Evolutionary conservation across 2,888 invertebrate species (phyloP).

Genomic region (Oxycera nigricornis): DNA sequence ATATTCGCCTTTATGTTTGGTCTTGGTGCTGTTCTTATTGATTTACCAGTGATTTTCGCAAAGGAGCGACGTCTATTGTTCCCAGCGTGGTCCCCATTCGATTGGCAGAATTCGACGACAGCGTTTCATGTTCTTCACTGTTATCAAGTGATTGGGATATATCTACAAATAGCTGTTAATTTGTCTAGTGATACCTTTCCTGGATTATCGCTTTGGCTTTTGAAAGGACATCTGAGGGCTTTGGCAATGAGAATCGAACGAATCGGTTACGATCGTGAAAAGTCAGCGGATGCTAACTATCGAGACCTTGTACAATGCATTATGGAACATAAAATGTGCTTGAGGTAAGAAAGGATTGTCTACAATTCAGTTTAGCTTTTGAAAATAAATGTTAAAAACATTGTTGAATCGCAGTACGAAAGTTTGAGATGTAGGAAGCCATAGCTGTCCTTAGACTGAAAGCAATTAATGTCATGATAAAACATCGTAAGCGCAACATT

Average conservation of each 20-base stretch:
- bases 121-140: neutral
- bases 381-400: no score
- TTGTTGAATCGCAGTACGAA: no score
- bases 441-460: no score
- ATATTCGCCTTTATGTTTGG: slow-evolving; percentile 52
- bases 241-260: slow-evolving; percentile 5
- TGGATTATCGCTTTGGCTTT: neutral
- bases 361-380: no score
- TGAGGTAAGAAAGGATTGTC: no score
- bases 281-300: slow-evolving; percentile 1
- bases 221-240: neutral
- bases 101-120: neutral
- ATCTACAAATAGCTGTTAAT: neutral
- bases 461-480: no score
- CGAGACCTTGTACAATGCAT: slow-evolving; percentile 21
- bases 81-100: slow-evolving; percentile 37
- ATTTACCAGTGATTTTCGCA: neutral
- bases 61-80: neutral
- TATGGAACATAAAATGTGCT: slow-evolving; percentile 7
- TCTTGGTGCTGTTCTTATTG: neutral
- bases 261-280: slow-evolving; percentile 7
- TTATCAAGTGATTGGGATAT: slow-evolving; percentile 22
- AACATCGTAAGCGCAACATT: no score
- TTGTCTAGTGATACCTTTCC: slow-evolving; percentile 19
- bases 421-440: no score